Evolutionary conservation across 2,888 invertebrate species (phyloP).

Genomic region (Clunio marinus): DNA sequence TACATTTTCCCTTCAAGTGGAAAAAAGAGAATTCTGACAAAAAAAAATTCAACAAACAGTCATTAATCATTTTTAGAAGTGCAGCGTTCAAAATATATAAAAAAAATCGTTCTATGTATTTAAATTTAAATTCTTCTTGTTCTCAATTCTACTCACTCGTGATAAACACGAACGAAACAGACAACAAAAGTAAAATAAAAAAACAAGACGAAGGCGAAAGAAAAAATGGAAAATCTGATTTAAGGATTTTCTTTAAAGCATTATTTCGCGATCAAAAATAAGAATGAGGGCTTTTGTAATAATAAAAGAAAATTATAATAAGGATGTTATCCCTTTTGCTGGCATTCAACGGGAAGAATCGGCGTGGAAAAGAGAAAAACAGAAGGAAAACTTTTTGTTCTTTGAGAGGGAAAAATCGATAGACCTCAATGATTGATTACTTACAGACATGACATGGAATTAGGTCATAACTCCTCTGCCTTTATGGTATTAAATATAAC

Average conservation of each 20-base stretch:
- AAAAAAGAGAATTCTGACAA: neutral
- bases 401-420: constrained; percentile 33
- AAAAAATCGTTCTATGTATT: constrained; percentile 26
- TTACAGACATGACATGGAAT: constrained; percentile 38
- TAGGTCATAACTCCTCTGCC: constrained; percentile 31
- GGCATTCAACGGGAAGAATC: neutral
- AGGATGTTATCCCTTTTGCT: constrained; percentile 33
- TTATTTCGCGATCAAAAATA: constrained; percentile 24
- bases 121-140: constrained; percentile 32
- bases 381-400: neutral
- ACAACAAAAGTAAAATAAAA: neutral
- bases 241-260: constrained; percentile 35
- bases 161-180: constrained; percentile 23
- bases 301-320: constrained; percentile 32
- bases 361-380: too few relatives aligned
- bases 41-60: constrained; percentile 37
- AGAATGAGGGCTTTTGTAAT: constrained; percentile 9
- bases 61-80: constrained; percentile 39
- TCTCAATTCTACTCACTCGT: constrained; percentile 15
- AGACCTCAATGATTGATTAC: constrained; percentile 38
- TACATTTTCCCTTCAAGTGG: constrained; percentile 24
- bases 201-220: neutral
- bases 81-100: constrained; percentile 33
- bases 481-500: neutral
- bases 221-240: constrained; percentile 33